These are phyloP conservation scores for Tiliacea aurago DNA, from an alignment of 2,888 invertebrate genomes.

Conservation along the genomic window DNA sequence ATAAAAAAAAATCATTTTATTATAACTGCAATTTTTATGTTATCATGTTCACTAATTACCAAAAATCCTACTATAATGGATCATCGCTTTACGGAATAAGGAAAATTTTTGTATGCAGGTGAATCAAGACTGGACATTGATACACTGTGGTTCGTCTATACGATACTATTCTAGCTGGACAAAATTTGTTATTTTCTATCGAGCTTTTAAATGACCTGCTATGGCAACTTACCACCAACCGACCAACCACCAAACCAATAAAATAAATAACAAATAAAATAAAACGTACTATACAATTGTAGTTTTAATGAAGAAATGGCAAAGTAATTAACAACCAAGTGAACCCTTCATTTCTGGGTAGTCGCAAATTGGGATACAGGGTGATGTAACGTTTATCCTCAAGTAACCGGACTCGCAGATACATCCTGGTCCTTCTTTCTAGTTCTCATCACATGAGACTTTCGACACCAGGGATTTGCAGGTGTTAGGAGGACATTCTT, in stretches of 20 bases:
- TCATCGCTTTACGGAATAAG: not conserved
- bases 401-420: conserved; percentile 68
- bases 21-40: too few relatives aligned
- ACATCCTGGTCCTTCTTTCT: conserved; percentile 63
- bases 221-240: not conserved
- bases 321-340: conserved; percentile 26
- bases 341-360: conserved; percentile 55
- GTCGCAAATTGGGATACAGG: conserved; percentile 67
- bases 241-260: not conserved
- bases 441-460: conserved; percentile 52
- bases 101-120: not conserved
- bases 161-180: not conserved
- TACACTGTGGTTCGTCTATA: not conserved
- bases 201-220: not conserved
- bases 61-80: too few relatives aligned
- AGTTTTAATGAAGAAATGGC: conserved; percentile 6
- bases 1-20: too few relatives aligned
- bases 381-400: conserved; percentile 51
- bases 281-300: too few relatives aligned
- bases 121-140: not conserved
- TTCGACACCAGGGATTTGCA: conserved; percentile 61
- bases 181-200: not conserved
- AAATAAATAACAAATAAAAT: not conserved
- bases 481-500: conserved; percentile 59
- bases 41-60: too few relatives aligned